Percentiles rank a stretch among this genome's conserved stretches.
phyloP scores from a whole-genome alignment of 2,113 vertebrate species.

The Leptocoma aspasia region DNA sequence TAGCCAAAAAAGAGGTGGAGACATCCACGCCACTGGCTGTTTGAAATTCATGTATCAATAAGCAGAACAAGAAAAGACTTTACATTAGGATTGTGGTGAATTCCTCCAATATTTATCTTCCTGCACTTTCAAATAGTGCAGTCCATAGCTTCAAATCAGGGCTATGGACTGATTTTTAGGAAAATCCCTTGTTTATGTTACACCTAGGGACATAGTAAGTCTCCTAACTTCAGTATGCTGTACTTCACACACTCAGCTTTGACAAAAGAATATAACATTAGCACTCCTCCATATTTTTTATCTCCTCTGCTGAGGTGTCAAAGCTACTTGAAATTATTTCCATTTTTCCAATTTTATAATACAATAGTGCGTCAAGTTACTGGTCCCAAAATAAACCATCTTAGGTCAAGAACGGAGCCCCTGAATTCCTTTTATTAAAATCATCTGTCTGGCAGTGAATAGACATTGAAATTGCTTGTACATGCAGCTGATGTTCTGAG shows the following conservation, averaged over 20 bases:
- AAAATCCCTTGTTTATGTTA: neutral
- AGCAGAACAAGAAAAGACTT: neutral
- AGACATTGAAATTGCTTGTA: neutral
- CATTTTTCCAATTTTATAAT: neutral
- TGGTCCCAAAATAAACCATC: neutral
- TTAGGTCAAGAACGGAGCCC: neutral
- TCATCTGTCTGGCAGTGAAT: neutral
- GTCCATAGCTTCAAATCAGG: neutral
- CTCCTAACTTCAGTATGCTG: neutral
- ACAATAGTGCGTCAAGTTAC: neutral
- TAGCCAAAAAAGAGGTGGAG: neutral
- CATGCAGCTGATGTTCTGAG: neutral
- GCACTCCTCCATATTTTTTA: neutral
- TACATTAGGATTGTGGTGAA: neutral
- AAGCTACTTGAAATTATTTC: neutral
- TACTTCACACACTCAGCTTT: neutral
- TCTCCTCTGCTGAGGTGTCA: neutral
- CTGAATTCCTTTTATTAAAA: neutral
- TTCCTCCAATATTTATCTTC: neutral
- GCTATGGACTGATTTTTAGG: neutral
- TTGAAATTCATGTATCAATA: neutral
- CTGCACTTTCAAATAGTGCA: neutral
- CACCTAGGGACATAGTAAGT: neutral
- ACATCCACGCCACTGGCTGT: neutral
- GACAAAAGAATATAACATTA: neutral